Base-by-base conservation (phyloP, 2,888 invertebrate species). In the Lutraria lutraria region DNA sequence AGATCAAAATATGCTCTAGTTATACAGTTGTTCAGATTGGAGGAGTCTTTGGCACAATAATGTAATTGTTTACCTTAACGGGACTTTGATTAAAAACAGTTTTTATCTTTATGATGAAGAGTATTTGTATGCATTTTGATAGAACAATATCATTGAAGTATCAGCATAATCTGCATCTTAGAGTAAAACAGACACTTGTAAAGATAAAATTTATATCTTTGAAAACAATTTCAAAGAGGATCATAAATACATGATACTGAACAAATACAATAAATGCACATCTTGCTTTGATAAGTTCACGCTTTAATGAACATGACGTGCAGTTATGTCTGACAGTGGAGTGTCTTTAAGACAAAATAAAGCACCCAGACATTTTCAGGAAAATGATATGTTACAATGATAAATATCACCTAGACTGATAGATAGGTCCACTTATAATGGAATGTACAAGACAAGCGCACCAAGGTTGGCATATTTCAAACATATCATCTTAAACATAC, bases 261-360 rank as follows among this genome's bases (percentile, higher is more conserved):
- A 63, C n/a, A 63, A 43, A n/a, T 68, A n/a, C 63, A 68, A 68
- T 68, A 68, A 15, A 4, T 68, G 63, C 25, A 12, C 25, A 25
- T 6, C 25, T 25, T 25, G n/a, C 63, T n/a, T 68, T 21, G n/a
- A 68, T 25, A 68, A 68, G n/a, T 12, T 68, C 10, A 68, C 21
- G 63, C 63, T 68, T 68, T 6, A n/a, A n/a, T 68, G 25, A 68
- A 68, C 25, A 68, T 68, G 13, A 6, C 63, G 8, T 25, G 10
- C 25, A 68, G 25, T 68, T 68, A 68, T 12, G 25, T 68, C 63
- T 25, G 63, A 68, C 63, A 68, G 63, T 25, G 25, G 8, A 6
- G 25, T 68, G n/a, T 68, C 63, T 68, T 68, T 25, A 25, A 68
- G 63, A 68, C 25, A 68, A 68, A 25, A 68, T 68, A 68, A 68